phyloP scores from a whole-genome alignment of 1,140 invertebrate genomes.

The Orussus abietinus region DNA sequence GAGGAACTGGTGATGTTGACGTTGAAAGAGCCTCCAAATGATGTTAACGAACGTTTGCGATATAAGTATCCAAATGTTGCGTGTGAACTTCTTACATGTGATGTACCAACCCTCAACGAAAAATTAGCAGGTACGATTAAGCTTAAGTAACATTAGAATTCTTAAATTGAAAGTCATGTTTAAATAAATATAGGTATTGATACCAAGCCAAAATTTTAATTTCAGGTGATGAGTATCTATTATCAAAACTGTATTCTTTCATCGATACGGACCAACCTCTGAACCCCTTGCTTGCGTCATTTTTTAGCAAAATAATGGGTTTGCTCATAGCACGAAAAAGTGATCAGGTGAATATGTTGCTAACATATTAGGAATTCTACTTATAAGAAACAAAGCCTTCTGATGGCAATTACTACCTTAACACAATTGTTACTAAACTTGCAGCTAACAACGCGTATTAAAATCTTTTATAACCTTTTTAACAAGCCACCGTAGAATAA shows the following conservation, averaged over 20 bases:
- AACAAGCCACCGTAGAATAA: no score
- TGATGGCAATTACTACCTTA: no score
- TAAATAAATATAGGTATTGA: neutral
- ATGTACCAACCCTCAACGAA: slow-evolving; percentile 82
- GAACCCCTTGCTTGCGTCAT: slow-evolving; percentile 91
- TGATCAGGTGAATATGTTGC: slow-evolving; percentile 60
- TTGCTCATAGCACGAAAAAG: slow-evolving; percentile 78
- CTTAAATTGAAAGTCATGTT: slow-evolving; percentile 3
- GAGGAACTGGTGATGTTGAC: slow-evolving; percentile 82
- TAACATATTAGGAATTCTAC: slow-evolving; percentile 6
- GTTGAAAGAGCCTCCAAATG: slow-evolving; percentile 76
- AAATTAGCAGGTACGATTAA: slow-evolving; percentile 61
- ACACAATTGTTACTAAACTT: no score
- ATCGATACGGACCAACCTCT: slow-evolving; percentile 80
- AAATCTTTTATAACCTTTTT: slow-evolving; percentile 10
- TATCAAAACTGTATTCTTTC: slow-evolving; percentile 85
- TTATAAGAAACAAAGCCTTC: slow-evolving; percentile 5
- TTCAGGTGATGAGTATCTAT: slow-evolving; percentile 65
- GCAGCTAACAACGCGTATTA: no score
- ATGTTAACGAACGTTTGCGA: slow-evolving; percentile 71
- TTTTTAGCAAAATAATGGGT: slow-evolving; percentile 92
- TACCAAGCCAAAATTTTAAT: slow-evolving; percentile 10
- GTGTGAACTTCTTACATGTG: slow-evolving; percentile 88
- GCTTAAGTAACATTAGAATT: slow-evolving; percentile 3
- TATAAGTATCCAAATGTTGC: slow-evolving; percentile 91